Evolutionary conservation across 2,888 invertebrate species (phyloP).

Genomic region (Toxonevra muliebris): DNA sequence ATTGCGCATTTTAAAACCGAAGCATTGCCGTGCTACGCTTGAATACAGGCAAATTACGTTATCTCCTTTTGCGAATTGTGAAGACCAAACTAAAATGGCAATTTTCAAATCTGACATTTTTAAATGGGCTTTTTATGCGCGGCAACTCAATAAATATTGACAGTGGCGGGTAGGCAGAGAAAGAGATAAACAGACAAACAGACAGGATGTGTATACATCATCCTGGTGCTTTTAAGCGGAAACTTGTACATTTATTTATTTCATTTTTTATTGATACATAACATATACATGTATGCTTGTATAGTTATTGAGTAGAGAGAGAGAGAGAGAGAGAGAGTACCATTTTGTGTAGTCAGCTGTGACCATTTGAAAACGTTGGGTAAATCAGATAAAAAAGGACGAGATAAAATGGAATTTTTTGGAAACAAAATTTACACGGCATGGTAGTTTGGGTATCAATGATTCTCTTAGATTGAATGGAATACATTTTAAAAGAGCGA

Average conservation of each 20-base stretch:
- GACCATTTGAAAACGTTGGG: constrained; percentile 22
- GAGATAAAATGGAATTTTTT: constrained; percentile 13
- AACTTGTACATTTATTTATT: constrained; percentile 17
- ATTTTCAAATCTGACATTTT: constrained; percentile 29
- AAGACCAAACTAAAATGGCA: constrained; percentile 16
- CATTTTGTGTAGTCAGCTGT: constrained; percentile 20
- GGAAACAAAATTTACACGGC: constrained; percentile 22
- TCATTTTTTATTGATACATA: background rate
- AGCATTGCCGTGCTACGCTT: constrained; percentile 51
- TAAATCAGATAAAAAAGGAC: background rate
- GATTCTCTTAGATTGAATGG: background rate
- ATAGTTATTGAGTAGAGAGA: background rate
- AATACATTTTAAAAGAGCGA: background rate
- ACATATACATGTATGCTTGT: background rate
- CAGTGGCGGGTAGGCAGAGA: background rate
- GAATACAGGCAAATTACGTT: constrained; percentile 56
- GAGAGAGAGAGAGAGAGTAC: no score
- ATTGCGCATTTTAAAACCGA: constrained; percentile 46
- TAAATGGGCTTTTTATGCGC: constrained; percentile 28
- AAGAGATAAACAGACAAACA: background rate
- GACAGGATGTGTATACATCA: background rate
- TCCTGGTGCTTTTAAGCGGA: constrained; percentile 18
- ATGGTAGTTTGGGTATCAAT: constrained; percentile 19
- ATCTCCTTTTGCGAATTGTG: constrained; percentile 20
- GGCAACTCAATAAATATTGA: constrained; percentile 1